Conservation (phyloP, 2,113 vertebrate species). For the Pterocles orientalis region DNA sequence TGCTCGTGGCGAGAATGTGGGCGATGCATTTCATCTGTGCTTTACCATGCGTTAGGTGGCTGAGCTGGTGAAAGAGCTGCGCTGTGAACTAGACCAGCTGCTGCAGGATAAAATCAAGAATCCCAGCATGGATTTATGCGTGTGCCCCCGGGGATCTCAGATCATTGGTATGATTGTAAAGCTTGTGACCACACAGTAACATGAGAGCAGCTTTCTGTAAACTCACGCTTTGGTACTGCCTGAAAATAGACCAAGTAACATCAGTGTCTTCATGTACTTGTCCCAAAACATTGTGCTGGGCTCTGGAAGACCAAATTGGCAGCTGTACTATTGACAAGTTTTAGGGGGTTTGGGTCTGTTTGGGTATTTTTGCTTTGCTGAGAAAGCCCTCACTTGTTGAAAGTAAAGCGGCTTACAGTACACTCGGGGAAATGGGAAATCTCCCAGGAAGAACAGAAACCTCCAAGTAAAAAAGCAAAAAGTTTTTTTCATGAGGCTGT, state of each 20-base stretch:
- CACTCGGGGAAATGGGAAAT: background rate
- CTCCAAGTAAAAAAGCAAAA: background rate
- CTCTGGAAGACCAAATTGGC: background rate
- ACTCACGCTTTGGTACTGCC: background rate
- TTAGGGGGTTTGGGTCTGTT: background rate
- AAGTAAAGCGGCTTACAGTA: background rate
- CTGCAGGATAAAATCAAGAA: conserved; percentile 95
- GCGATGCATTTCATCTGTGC: background rate
- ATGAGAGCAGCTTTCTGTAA: background rate
- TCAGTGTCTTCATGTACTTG: background rate
- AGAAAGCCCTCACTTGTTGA: background rate
- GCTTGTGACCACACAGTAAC: conserved; percentile 90
- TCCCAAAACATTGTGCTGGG: accelerated
- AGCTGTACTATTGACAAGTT: background rate
- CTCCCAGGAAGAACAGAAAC: background rate
- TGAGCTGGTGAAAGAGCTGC: conserved; percentile 92
- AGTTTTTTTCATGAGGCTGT: background rate
- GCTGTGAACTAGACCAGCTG: conserved; percentile 92
- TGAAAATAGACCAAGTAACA: background rate
- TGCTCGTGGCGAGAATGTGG: background rate
- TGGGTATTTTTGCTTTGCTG: background rate
- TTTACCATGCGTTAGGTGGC: conserved; percentile 79
- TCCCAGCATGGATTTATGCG: conserved; percentile 90
- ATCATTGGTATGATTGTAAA: conserved; percentile 96
- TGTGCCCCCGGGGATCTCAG: conserved; percentile 90